Base-by-base conservation (phyloP, 2,888 invertebrate species). In the Caenorhabditis becei region DNA sequence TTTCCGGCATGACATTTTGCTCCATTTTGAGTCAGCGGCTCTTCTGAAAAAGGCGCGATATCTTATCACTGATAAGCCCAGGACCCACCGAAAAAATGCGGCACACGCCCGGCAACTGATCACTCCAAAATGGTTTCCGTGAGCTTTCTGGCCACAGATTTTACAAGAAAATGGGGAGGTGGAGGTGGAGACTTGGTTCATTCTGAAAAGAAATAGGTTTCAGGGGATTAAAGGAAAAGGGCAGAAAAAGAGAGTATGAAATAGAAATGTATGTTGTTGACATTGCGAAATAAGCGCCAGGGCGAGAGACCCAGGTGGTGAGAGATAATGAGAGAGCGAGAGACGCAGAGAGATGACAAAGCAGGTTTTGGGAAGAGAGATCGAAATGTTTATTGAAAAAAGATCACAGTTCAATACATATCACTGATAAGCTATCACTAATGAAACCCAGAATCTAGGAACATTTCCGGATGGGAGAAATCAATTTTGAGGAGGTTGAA, bases 401-500 rank as follows among this genome's bases (percentile, higher is more conserved):
- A 16, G 18, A 47, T 18, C 20, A 47, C 47, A 47, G 10, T 4
- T 23, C 24, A 4, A 24, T 24, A 49, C 11, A 11, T 18, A 24
- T 26, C 14, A 44, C 44, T n/a, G n/a, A n/a, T n/a, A n/a, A n/a
- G n/a, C n/a, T n/a, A 49, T 49, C 23, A 18, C 63, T 24, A 72
- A 26, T 72, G 47, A 26, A 56, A 72, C 8, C 72, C 72, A 20
- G 72, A 72, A n/a, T 72, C 72, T 26, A 47, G 47, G 26, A 72
- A 72, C 72, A 72, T 72, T 37, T 72, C 72, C 26, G 72, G 63
- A 37, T 82, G 82, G 7, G 65, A 58, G 14, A 82, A 58, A 14
- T 80, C 80, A 23, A 82, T 69, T 71, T 82, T 82, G 37, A 84
- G 58, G 18, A 84, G 75, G 51, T 84, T 83, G 69, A 84, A 83